Base-by-base conservation (phyloP, 2,113 vertebrate species). In the Nibea coibor region DNA sequence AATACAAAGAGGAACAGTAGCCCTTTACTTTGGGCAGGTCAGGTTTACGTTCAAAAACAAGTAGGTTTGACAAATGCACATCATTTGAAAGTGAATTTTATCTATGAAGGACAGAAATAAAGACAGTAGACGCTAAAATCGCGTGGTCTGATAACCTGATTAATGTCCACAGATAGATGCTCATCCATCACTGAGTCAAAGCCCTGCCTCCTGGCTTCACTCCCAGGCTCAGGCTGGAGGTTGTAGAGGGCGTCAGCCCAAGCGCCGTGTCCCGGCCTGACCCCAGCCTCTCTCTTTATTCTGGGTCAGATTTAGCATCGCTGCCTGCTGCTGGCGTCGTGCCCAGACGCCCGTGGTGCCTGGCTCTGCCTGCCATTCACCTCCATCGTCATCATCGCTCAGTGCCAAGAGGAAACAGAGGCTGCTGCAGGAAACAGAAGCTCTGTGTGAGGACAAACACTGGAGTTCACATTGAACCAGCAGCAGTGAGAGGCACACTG, bases 401-500 rank as follows among this genome's bases (percentile, higher is more conserved):
- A 0, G 70, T 79, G 77, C 74, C 51, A 66, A 79, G 66, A 77
- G 81, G 81, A 82, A 84, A 61, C 75, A 72, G 77, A 57, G 53
- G 69, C 73, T 47, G 78, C 74, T 17, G 79, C 79, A 78, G 65
- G 80, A 75, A 82, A 86, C 74, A 86, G 78, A 72, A 78, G 78
- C 74, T 78, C 78, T 45, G 68, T 81, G 65, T 87, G 82, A 51
- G 47, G 68, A 77, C 45, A 43, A 81, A 77, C 73, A 81, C 57
- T 78, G 81, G 24, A 19, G 53, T 65, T 61, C 66, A 80, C 70
- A 68, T 10, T 54, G 48, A 45, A 67, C 47, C 54, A 43, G 31
- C 47, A 24, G 68, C 62, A 15, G 31, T 7, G n/a, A 66, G 56
- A 22, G 35, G 69, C 58, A 57, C 56, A 22, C 28, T 5, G 24